Conservation (phyloP, 92 coral and sea anemone genomes). For the Porites lobata region DNA sequence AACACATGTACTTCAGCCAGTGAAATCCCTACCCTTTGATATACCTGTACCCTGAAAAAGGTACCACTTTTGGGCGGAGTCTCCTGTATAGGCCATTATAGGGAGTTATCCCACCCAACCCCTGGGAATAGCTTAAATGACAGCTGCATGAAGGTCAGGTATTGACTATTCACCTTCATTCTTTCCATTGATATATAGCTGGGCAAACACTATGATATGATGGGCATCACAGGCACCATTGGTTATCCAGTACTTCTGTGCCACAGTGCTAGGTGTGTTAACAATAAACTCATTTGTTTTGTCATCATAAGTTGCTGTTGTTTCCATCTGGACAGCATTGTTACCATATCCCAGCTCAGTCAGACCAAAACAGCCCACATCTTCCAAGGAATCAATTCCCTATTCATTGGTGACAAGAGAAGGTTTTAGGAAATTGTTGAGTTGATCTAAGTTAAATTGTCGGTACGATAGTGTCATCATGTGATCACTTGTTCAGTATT, state of each 20-base stretch:
- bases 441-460: no score
- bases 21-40: no score
- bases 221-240: slow-evolving; percentile 93
- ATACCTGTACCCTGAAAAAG: no score
- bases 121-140: no score
- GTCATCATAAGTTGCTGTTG: slow-evolving; percentile 88
- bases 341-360: slow-evolving; percentile 96
- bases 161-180: slow-evolving; percentile 69
- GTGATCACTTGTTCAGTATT: no score
- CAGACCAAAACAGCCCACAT: slow-evolving; percentile 94
- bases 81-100: no score
- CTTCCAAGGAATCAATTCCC: slow-evolving; percentile 91
- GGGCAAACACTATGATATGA: slow-evolving; percentile 87
- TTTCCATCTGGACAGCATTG: slow-evolving; percentile 95
- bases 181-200: slow-evolving; percentile 73
- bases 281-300: slow-evolving; percentile 79
- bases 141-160: background rate
- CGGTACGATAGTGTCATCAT: no score
- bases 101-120: no score
- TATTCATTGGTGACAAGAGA: background rate
- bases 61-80: no score
- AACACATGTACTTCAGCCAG: no score
- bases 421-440: no score
- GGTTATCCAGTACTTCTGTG: slow-evolving; percentile 94
- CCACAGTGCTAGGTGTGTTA: slow-evolving; percentile 86